Percentiles rank a stretch among this genome's conserved stretches.
These are phyloP conservation scores for Neoarius graeffei DNA, from an alignment of 2,113 vertebrate genomes.

Conservation along the genomic window DNA sequence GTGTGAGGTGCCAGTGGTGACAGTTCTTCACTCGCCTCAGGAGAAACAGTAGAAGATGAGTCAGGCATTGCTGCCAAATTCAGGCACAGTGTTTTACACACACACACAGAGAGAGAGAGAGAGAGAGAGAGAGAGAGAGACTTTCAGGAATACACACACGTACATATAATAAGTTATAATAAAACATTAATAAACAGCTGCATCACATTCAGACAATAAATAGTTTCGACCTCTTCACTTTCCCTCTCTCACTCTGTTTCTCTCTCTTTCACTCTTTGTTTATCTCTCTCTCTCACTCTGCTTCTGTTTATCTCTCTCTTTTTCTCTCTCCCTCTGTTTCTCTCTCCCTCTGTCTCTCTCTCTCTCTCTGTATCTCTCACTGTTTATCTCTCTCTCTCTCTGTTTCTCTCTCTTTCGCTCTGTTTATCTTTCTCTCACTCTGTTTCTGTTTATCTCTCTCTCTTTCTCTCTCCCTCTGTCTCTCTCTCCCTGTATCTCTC, in stretches of 20 bases:
- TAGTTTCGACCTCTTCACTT: neutral
- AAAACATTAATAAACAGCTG: neutral
- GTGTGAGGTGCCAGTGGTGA: constrained; percentile 52
- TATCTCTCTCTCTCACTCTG: neutral
- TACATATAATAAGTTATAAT: neutral
- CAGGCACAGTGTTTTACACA: neutral
- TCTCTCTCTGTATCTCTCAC: neutral
- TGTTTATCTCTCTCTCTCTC: neutral
- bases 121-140: no score
- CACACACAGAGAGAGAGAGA: no score
- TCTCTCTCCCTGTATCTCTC: neutral
- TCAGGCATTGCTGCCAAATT: constrained; percentile 49
- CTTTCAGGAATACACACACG: neutral
- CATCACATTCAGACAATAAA: neutral
- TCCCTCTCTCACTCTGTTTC: neutral
- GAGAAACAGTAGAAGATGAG: constrained; percentile 59
- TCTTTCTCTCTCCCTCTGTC: neutral
- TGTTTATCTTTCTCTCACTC: no score
- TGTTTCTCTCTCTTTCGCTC: neutral
- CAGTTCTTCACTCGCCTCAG: constrained; percentile 62
- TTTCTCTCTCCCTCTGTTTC: neutral
- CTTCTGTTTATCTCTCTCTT: neutral
- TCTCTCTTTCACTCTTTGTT: neutral
- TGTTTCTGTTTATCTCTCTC: neutral
- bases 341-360: neutral